Evolutionary conservation across 2,888 invertebrate species (phyloP).

Genomic region (Petrophora chlorosata): DNA sequence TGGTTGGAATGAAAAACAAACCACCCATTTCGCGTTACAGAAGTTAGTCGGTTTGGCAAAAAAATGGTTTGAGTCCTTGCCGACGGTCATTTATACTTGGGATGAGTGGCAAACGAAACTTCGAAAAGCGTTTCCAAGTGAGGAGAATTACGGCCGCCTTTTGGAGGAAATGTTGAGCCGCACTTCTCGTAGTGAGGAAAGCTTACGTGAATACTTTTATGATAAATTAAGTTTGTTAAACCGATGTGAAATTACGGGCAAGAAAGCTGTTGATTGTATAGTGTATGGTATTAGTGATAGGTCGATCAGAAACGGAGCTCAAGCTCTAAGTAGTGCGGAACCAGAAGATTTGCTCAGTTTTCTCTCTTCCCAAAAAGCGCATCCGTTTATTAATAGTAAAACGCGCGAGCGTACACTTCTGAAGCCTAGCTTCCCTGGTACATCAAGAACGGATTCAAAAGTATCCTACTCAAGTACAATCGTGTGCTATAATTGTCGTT

Average conservation of each 20-base stretch:
- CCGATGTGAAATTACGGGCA: constrained; percentile 2
- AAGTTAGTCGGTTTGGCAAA: constrained; percentile 39
- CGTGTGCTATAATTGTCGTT: background rate
- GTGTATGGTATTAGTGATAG: constrained; percentile 27
- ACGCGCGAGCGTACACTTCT: too few relatives aligned
- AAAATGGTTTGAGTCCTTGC: constrained; percentile 37
- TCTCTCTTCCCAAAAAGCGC: background rate
- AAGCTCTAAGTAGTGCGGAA: constrained; percentile 5
- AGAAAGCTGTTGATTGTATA: constrained; percentile 26
- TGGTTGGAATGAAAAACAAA: constrained; percentile 36
- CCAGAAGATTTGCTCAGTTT: background rate
- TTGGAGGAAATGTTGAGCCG: constrained; percentile 38
- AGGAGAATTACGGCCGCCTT: constrained; percentile 38
- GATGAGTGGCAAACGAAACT: constrained; percentile 40
- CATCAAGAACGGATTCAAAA: background rate
- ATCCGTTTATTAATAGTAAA: background rate
- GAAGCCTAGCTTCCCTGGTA: too few relatives aligned
- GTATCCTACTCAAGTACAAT: background rate
- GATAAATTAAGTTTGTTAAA: background rate
- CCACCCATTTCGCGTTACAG: constrained; percentile 21
- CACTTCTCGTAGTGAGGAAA: constrained; percentile 12
- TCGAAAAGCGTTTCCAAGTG: constrained; percentile 34
- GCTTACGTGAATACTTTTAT: background rate
- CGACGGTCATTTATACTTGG: constrained; percentile 36
- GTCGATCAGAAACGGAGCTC: constrained; percentile 13